These are phyloP conservation scores for Drosophila formosana DNA, from an alignment of 2,888 invertebrate species.

Conservation along the genomic window DNA sequence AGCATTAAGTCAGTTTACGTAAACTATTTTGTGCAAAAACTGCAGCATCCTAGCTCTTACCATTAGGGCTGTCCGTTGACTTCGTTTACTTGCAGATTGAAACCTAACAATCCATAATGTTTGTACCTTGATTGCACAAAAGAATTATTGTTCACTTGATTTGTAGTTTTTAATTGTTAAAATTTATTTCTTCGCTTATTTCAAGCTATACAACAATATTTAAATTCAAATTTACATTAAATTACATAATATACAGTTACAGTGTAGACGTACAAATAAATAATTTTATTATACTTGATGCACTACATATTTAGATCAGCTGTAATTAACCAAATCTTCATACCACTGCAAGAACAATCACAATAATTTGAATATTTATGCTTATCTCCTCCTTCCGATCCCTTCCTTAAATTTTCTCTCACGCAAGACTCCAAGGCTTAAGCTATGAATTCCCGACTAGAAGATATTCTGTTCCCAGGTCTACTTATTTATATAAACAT, in stretches of 20 bases:
- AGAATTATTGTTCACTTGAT: neutral
- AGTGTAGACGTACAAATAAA: constrained; percentile 7
- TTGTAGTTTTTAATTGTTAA: neutral
- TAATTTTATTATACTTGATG: constrained; percentile 5
- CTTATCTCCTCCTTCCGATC: neutral
- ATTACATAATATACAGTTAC: constrained; percentile 3
- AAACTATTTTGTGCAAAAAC: no score
- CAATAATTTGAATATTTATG: constrained; percentile 1
- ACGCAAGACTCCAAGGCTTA: constrained; percentile 1
- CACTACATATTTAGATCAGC: neutral
- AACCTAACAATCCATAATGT: no score
- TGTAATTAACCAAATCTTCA: constrained; percentile 3
- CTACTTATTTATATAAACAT: constrained; percentile 1
- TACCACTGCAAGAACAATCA: constrained; percentile 7
- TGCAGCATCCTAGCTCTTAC: no score
- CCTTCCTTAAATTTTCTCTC: neutral
- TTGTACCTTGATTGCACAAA: no score
- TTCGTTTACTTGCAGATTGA: no score
- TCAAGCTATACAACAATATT: constrained; percentile 11
- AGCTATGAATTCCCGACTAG: constrained; percentile 1
- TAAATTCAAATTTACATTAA: constrained; percentile 7
- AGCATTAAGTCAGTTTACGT: no score
- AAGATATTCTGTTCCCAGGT: neutral
- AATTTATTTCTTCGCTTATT: constrained; percentile 1
- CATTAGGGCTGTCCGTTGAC: no score